phyloP scores from a whole-genome alignment of 92 coral and sea anemone genomes.

The Nematostella vectensis region DNA sequence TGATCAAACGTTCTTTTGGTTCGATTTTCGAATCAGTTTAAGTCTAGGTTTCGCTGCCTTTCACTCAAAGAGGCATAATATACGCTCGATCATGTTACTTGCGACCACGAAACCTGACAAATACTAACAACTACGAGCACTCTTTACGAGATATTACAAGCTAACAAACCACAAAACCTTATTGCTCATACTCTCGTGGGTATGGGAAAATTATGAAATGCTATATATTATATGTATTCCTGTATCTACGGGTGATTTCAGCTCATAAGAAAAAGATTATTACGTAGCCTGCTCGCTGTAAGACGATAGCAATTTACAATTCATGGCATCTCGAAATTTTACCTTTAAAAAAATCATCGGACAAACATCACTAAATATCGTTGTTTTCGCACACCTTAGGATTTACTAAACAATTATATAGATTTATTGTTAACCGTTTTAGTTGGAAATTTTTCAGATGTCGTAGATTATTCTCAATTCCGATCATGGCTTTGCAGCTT shows the following conservation, averaged over 20 bases:
- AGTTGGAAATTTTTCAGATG: slow-evolving; percentile 10
- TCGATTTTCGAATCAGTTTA: not conserved
- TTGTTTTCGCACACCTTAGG: too few relatives aligned
- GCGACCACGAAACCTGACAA: not conserved
- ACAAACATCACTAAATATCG: too few relatives aligned
- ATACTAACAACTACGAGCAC: not conserved
- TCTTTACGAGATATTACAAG: not conserved
- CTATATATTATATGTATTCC: too few relatives aligned
- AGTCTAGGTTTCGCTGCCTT: not conserved
- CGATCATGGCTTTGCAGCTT: slow-evolving; percentile 4
- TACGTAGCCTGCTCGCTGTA: not conserved
- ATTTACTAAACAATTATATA: not conserved
- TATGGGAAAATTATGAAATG: slow-evolving; percentile 1
- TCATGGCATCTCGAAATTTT: not conserved
- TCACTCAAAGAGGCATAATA: too few relatives aligned
- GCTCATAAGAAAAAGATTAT: too few relatives aligned
- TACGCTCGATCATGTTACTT: slow-evolving; percentile 2
- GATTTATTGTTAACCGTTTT: slow-evolving; percentile 9
- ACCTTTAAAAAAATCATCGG: not conserved
- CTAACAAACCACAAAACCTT: not conserved
- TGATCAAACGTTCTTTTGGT: not conserved
- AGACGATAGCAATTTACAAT: not conserved
- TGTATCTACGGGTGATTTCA: too few relatives aligned
- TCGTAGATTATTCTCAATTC: slow-evolving; percentile 8
- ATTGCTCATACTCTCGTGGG: not conserved